Base-by-base conservation (phyloP, 1,140 invertebrate species). In the Drosophila watanabei region DNA sequence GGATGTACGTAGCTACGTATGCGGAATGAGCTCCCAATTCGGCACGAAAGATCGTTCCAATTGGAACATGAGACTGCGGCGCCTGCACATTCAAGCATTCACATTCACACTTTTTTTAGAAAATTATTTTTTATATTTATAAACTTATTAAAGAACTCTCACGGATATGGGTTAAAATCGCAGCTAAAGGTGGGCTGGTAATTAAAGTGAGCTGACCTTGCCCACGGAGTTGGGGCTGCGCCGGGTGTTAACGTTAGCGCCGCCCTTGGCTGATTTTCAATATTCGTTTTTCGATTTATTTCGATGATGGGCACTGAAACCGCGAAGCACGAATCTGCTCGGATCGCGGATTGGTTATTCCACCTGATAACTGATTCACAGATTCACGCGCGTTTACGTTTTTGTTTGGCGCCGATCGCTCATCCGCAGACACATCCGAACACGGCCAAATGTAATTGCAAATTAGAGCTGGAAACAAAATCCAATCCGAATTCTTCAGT, bases 41-140 rank as follows among this genome's bases (percentile, higher is more conserved):
- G 68, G 63, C 68, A 71, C 68, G 68, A 71, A 71, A 71, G 68
- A 71, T 73, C 46, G 54, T 73, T 73, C 69, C 68, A 73, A 73
- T 73, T 73, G 70, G 70, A 73, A 73, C 70, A 73, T 73, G 70
- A 73, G 68, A 73, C 20, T 48, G 46, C 68, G 32, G 45, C 54
- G 70, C 37, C 54, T 72, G 69, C 70, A 69, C 62, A 66, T 57
- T 57, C 39, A 32, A 39, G 33, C 64, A 66, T 48, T 66, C 70
- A 69, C 61, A 65, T 57, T 58, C 52, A 18, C 49, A 33, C 54
- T 16, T 7, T 56, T 56, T 52, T 13, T 13, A 20, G 20, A 14
- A 14, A 24, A 24, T 39, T 56, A 37, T 35, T 35, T 13, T 54
- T 37, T 37, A 24, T 51, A 73, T 71, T 71, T 71, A 72, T 73